Evolutionary conservation across 2,888 invertebrate species (phyloP).

Genomic region (Dynastes grantii): DNA sequence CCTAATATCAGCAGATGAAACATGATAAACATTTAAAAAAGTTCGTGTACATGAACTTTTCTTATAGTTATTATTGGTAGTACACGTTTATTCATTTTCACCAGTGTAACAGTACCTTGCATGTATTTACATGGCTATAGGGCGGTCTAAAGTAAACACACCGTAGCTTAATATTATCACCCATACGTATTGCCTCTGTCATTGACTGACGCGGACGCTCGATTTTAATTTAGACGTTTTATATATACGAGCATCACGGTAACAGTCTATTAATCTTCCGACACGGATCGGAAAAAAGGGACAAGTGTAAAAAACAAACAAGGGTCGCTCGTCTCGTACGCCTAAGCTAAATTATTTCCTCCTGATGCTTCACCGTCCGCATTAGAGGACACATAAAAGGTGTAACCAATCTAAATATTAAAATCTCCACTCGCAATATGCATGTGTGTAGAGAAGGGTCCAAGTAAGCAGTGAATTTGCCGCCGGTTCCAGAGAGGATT

Average conservation of each 20-base stretch:
- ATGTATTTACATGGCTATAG: too few relatives aligned
- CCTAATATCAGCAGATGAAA: too few relatives aligned
- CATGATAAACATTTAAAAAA: too few relatives aligned
- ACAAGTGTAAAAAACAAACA: conserved; percentile 71
- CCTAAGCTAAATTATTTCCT: conserved; percentile 69
- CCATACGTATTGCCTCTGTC: too few relatives aligned
- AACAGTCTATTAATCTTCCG: conserved; percentile 61
- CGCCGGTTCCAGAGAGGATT: neutral
- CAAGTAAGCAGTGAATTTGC: conserved; percentile 34
- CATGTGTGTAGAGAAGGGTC: too few relatives aligned
- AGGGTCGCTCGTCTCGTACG: conserved; percentile 66
- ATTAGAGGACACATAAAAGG: conserved; percentile 68
- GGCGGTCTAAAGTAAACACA: too few relatives aligned
- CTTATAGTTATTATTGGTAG: too few relatives aligned
- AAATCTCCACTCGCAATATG: conserved; percentile 60
- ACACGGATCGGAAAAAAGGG: conserved; percentile 64
- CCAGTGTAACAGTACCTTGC: too few relatives aligned
- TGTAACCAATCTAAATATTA: conserved; percentile 72
- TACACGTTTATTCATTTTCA: too few relatives aligned
- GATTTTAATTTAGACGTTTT: conserved; percentile 52
- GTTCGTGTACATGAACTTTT: too few relatives aligned
- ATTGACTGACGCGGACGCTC: neutral
- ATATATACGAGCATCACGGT: neutral
- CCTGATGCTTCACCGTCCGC: neutral
- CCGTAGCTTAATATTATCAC: too few relatives aligned